A percentile compares a stretch with the other conserved stretches of the same genome.
Conservation (phyloP, 2,113 vertebrate genomes). For the Muntiacus reevesi region DNA sequence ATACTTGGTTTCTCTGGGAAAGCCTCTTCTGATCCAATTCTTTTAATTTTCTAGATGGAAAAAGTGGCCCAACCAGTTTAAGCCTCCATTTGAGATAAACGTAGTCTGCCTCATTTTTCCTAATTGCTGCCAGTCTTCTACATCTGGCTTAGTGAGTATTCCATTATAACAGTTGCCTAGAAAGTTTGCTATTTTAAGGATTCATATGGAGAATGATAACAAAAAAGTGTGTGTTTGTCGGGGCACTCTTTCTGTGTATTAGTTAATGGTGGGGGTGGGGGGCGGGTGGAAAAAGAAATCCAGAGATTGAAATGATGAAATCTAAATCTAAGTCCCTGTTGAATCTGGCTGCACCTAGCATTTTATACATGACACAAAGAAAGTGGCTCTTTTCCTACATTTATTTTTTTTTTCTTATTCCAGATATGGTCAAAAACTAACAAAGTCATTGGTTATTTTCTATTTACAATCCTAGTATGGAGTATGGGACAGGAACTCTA, state of each 20-base stretch:
- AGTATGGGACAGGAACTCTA: neutral
- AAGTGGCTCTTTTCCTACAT: neutral
- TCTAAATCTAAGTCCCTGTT: neutral
- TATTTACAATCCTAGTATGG: neutral
- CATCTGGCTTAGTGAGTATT: neutral
- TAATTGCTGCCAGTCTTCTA: neutral
- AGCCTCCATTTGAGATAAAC: neutral
- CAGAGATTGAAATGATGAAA: neutral
- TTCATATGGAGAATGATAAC: neutral
- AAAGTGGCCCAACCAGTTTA: neutral
- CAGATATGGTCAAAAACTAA: neutral
- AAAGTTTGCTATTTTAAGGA: constrained; percentile 10
- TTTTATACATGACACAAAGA: neutral
- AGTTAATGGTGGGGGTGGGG: neutral
- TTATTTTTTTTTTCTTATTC: neutral
- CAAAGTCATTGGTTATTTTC: neutral
- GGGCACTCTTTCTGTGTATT: neutral
- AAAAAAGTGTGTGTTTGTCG: neutral
- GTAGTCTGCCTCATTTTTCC: neutral
- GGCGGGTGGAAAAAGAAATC: neutral
- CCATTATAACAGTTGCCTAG: neutral
- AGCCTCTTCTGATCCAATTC: neutral
- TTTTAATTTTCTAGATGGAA: neutral
- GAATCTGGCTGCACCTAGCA: neutral
- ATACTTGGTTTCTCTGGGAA: neutral